Percentiles rank a stretch among this genome's conserved stretches.
Evolutionary conservation across 1,140 invertebrate species (phyloP).

Genomic region (Achatina immaculata): DNA sequence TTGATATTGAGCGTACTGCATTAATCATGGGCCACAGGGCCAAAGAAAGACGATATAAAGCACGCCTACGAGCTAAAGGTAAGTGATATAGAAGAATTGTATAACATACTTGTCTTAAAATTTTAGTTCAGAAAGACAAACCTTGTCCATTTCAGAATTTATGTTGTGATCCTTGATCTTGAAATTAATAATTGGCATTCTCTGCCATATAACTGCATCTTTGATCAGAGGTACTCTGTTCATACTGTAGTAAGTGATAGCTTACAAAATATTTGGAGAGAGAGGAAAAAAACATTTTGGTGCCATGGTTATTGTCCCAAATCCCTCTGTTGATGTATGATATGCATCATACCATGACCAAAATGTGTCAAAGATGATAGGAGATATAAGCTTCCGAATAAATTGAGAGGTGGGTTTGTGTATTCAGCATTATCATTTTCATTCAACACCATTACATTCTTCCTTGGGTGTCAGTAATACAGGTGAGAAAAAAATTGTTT

Average conservation of each 20-base stretch:
- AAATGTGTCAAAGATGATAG: background rate
- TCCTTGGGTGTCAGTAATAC: no score
- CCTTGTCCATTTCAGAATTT: no score
- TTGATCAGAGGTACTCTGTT: background rate
- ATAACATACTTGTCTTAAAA: background rate
- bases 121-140: no score
- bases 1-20: slow-evolving; percentile 12
- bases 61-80: slow-evolving; percentile 1
- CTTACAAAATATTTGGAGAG: background rate
- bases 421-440: no score
- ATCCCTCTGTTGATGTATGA: background rate
- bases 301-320: background rate
- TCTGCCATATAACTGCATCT: background rate
- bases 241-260: background rate
- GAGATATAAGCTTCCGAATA: background rate
- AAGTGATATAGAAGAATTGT: background rate
- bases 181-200: no score
- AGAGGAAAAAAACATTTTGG: no score
- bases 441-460: no score
- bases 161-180: no score
- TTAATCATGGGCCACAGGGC: slow-evolving; percentile 17
- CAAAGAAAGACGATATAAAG: slow-evolving; percentile 28
- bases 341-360: background rate
- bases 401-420: background rate
- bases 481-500: no score